Percentiles rank a stretch among this genome's conserved stretches.
Conservation (phyloP, 2,888 invertebrate genomes). For the Hylaea fasciaria region DNA sequence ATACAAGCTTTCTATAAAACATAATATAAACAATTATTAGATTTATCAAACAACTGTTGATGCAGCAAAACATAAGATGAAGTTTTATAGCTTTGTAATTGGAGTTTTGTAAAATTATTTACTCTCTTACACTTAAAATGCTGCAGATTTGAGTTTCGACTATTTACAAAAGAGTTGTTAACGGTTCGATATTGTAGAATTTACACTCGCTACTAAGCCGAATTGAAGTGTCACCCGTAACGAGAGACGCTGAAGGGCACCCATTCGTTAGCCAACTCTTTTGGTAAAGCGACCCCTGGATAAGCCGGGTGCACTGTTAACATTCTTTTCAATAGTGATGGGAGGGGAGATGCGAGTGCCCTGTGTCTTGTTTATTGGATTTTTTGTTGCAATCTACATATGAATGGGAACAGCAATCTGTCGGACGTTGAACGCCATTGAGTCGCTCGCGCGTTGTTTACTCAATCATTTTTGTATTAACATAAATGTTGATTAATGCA, state of each 20-base stretch:
- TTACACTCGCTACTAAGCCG: slow-evolving; percentile 70
- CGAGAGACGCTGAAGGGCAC: slow-evolving; percentile 70
- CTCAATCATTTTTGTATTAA: slow-evolving; percentile 49
- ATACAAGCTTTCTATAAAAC: neutral
- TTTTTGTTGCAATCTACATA: slow-evolving; percentile 85
- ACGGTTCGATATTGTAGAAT: slow-evolving; percentile 51
- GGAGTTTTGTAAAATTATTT: neutral
- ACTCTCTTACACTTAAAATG: neutral
- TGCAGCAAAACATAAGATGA: neutral
- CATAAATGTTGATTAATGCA: slow-evolving; percentile 30
- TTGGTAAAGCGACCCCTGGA: slow-evolving; percentile 82
- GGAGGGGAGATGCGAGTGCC: slow-evolving; percentile 73
- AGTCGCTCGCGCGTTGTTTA: slow-evolving; percentile 61
- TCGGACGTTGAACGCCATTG: slow-evolving; percentile 66
- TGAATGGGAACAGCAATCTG: slow-evolving; percentile 82
- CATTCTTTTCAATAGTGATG: slow-evolving; percentile 84
- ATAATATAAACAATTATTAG: too few species aligned
- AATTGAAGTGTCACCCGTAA: slow-evolving; percentile 81
- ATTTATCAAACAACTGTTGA: too few species aligned
- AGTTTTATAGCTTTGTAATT: neutral
- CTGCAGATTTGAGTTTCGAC: neutral
- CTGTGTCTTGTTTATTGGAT: slow-evolving; percentile 84
- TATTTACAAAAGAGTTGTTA: slow-evolving; percentile 34
- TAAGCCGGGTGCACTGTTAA: slow-evolving; percentile 81
- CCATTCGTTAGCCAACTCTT: slow-evolving; percentile 84